Evolutionary conservation across 2,113 vertebrate genomes (phyloP).

Genomic region (Rousettus leschenaultii): DNA sequence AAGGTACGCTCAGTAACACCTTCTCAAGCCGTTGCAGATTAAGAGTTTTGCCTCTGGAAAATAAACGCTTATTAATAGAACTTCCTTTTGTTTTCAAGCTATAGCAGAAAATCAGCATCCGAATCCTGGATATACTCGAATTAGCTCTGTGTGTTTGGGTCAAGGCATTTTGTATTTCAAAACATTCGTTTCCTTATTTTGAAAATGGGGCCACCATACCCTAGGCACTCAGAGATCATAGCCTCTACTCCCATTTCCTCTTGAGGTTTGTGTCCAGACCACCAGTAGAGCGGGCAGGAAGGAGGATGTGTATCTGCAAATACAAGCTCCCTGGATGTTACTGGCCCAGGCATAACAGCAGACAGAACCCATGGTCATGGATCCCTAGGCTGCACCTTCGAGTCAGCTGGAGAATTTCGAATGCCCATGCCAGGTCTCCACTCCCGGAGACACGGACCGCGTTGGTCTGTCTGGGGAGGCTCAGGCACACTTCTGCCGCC

Average conservation of each 20-base stretch:
- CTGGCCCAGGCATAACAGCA: not conserved
- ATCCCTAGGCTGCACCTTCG: too few species aligned
- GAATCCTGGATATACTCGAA: not conserved
- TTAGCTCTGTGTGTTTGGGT: not conserved
- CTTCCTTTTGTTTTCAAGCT: not conserved
- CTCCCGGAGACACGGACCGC: not conserved
- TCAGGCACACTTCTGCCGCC: accelerated
- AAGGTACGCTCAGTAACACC: not conserved
- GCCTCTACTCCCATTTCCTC: not conserved
- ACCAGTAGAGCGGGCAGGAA: not conserved
- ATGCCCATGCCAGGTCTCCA: not conserved
- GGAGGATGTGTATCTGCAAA: not conserved
- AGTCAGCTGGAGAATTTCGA: not conserved
- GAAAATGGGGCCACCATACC: not conserved
- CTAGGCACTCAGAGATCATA: not conserved
- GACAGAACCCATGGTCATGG: not conserved
- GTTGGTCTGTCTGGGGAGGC: not conserved
- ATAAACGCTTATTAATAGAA: not conserved
- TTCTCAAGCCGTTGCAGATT: not conserved
- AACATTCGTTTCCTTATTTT: not conserved
- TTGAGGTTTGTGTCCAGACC: not conserved
- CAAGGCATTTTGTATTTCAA: not conserved
- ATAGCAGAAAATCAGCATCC: not conserved
- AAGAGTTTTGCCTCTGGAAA: not conserved
- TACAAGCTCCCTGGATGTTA: not conserved